Base-by-base conservation (phyloP, 2,113 vertebrate species). In the Nanorana parkeri region DNA sequence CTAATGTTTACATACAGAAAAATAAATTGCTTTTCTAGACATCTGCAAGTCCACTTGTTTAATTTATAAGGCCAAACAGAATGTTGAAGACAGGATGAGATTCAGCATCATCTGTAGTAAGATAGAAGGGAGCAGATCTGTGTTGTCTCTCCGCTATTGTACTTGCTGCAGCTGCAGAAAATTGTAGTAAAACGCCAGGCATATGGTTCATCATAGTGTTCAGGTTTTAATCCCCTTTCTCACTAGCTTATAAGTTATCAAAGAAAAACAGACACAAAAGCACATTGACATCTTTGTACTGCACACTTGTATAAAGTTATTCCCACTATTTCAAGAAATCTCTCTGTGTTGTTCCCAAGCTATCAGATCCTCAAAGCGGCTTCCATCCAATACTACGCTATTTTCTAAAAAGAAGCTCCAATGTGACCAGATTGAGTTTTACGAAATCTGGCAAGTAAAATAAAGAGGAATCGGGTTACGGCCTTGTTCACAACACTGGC, bases 361-460 rank as follows among this genome's bases (percentile, higher is more conserved):
- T 81, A 81, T 81, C 56, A 54, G 80, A 81, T 81, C 80, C 80
- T 74, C 69, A 81, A 81, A 81, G 69, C 80, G 6, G 17, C 69
- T 73, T 74, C 41, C 29, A 74, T 28, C 80, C 54, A 81, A 81
- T 74, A 74, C 61, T 32, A 16, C 20, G 26, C 52, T 21, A 55
- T 66, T 65, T 73, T 81, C 28, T 81, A 24, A 81, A 74, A 67
- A 52, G 26, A 51, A 66, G 20, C 68, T 81, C 20, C 64, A 65
- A 66, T 32, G 69, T 66, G 17, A 17, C 26, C 71, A 68, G 69
- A 81, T 74, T 74, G 60, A 81, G 61, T 66, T 74, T 71, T 72
- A 64, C 68, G 47, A 73, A 72, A 73, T 73, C 55, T 81, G 79
- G 79, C 79, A 72, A 73, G 47, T 23, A 54, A 72, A 73, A 52